phyloP scores from a whole-genome alignment of 2,888 invertebrate species.

The Crossocerus cetratus region DNA sequence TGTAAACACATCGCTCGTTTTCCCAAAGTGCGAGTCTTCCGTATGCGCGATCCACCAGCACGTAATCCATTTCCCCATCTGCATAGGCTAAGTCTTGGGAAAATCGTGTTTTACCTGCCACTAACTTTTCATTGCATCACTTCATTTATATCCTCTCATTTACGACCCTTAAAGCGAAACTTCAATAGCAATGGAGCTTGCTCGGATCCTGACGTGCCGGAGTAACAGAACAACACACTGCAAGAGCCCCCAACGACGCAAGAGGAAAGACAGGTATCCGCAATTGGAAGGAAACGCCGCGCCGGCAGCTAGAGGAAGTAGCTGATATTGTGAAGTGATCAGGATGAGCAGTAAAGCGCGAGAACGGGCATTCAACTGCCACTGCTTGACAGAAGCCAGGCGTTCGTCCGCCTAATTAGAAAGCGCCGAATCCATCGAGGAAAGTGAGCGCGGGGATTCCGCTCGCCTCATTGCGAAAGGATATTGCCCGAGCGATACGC shows the following conservation, averaged over 20 bases:
- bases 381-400: neutral
- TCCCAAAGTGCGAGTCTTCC: constrained; percentile 1
- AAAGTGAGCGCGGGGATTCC: neutral
- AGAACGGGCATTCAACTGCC: no score
- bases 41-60: constrained; percentile 5
- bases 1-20: constrained; percentile 37
- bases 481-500: neutral
- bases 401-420: neutral
- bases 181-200: no score
- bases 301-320: no score
- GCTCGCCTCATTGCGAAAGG: neutral
- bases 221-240: no score
- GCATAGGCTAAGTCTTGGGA: neutral
- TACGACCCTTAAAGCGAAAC: no score
- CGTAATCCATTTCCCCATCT: constrained; percentile 5
- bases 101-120: neutral
- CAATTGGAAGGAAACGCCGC: no score
- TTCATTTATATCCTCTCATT: no score
- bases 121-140: neutral
- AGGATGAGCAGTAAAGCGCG: no score
- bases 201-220: no score
- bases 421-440: constrained; percentile 1
- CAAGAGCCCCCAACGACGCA: no score
- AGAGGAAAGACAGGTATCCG: no score
- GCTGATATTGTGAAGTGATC: no score